These are phyloP conservation scores for Ptilorrhoa leucosticta DNA, from an alignment of 2,113 vertebrate genomes.

Conservation along the genomic window DNA sequence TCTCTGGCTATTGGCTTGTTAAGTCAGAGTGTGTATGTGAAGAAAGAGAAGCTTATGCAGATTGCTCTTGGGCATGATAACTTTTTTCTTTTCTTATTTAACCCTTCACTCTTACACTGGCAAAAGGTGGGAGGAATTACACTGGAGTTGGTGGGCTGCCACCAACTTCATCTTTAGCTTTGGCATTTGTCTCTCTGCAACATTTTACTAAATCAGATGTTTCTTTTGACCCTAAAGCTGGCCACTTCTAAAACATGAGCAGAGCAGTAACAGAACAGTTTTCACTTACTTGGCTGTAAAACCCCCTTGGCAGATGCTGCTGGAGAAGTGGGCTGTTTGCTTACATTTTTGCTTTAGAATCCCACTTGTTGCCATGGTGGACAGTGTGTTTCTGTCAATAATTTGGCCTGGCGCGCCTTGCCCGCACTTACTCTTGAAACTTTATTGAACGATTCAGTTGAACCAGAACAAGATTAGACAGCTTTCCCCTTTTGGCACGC, in stretches of 20 bases:
- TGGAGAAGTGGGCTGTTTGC: conserved; percentile 69
- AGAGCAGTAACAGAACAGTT: conserved; percentile 44
- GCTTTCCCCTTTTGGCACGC: conserved; percentile 66
- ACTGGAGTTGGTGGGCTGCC: not conserved
- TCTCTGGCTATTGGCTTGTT: not conserved
- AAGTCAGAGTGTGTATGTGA: not conserved
- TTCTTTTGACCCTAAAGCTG: conserved; percentile 30
- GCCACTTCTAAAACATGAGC: conserved; percentile 25
- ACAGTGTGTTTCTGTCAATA: conserved; percentile 77
- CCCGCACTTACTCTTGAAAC: conserved; percentile 68
- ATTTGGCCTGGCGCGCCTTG: conserved; percentile 71
- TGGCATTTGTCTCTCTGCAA: not conserved
- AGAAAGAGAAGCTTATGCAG: not conserved
- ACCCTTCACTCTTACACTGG: not conserved
- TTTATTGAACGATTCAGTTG: conserved; percentile 69
- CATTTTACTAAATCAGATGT: conserved; percentile 22
- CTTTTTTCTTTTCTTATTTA: not conserved
- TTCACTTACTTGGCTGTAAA: conserved; percentile 59
- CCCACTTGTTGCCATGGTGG: conserved; percentile 80
- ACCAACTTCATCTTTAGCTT: not conserved
- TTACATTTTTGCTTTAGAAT: conserved; percentile 74
- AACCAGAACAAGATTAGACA: conserved; percentile 68
- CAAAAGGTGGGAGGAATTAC: not conserved
- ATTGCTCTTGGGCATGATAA: not conserved
- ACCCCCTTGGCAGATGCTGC: conserved; percentile 67